Evolutionary conservation across 2,113 vertebrate species (phyloP).

Genomic region (Myiagra hebetior): DNA sequence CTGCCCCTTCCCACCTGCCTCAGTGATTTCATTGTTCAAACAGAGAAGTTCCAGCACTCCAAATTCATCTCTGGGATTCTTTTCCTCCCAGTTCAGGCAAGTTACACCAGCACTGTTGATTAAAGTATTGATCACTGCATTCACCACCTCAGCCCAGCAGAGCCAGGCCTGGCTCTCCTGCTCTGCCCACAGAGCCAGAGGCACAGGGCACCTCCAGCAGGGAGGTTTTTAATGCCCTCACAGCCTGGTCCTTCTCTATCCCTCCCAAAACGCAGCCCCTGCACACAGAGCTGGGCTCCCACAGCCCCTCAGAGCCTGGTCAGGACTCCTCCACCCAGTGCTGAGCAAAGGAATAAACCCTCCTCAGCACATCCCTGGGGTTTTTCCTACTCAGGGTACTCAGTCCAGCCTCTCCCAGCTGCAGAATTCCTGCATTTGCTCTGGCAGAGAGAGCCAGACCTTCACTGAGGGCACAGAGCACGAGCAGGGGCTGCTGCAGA

Average conservation of each 20-base stretch:
- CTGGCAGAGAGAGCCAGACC: neutral
- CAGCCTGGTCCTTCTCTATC: neutral
- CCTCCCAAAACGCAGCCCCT: neutral
- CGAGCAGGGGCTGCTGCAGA: neutral
- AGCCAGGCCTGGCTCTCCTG: neutral
- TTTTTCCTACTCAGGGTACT: neutral
- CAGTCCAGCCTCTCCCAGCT: neutral
- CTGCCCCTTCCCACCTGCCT: neutral
- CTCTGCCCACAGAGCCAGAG: neutral
- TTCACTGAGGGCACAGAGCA: neutral
- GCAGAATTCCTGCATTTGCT: neutral
- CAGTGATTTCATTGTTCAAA: conserved; percentile 19
- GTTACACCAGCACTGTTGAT: neutral
- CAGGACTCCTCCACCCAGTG: neutral
- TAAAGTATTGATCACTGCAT: conserved; percentile 30
- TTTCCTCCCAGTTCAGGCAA: neutral
- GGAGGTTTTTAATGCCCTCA: neutral
- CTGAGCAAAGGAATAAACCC: neutral
- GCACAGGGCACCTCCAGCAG: neutral
- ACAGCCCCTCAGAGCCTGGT: neutral
- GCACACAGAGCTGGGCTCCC: neutral
- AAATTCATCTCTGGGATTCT: conserved; percentile 28
- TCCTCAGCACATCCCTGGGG: neutral
- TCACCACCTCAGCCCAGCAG: neutral
- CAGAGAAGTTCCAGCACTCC: neutral